Conservation (phyloP, 2,888 invertebrate species). For the Sarcophaga carnaria region DNA sequence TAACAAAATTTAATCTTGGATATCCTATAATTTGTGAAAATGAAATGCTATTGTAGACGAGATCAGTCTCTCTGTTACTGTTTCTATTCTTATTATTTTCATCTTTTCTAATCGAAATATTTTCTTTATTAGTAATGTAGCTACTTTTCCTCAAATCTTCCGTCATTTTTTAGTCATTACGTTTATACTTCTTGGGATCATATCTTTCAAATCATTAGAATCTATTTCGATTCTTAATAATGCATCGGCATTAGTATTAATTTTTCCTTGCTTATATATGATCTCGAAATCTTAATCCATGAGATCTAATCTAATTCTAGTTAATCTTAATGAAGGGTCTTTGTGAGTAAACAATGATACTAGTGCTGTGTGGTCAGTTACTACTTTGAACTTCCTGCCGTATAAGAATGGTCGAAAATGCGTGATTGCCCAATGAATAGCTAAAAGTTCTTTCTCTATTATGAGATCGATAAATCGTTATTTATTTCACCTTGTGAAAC, state of each 20-base stretch:
- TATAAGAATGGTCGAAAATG: neutral
- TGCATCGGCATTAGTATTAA: no score
- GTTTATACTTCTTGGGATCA: no score
- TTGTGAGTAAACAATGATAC: neutral
- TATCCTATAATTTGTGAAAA: no score
- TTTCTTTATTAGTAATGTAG: neutral
- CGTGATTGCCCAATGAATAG: neutral
- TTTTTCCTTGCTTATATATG: no score
- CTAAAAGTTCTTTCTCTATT: conserved; percentile 3
- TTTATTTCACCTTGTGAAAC: neutral
- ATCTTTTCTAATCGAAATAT: neutral
- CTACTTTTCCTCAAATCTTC: neutral
- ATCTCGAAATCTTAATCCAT: no score
- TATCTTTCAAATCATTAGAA: no score
- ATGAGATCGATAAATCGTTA: neutral
- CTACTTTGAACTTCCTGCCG: no score
- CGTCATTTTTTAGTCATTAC: no score
- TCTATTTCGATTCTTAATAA: no score
- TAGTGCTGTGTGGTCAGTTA: conserved; percentile 2
- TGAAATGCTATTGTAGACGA: neutral
- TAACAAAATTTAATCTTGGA: no score
- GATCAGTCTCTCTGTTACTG: neutral
- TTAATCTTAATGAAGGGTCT: no score
- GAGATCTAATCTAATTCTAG: no score
- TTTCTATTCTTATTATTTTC: neutral